These are phyloP conservation scores for Orthonychiurus folsomi DNA, from an alignment of 2,888 invertebrate genomes.

Conservation along the genomic window DNA sequence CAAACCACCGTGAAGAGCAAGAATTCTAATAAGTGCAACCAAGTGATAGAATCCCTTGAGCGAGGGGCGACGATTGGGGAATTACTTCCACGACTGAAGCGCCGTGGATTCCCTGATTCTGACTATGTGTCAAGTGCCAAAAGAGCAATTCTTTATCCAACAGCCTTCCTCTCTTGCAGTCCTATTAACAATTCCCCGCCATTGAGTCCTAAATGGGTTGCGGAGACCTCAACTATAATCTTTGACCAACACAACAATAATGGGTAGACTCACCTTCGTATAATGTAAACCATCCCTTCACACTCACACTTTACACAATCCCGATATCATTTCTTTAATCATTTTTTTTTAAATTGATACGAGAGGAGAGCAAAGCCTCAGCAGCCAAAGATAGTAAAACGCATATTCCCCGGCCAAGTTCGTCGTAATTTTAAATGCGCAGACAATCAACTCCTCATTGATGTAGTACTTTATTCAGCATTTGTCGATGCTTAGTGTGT, in stretches of 20 bases:
- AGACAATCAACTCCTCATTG: too few species aligned
- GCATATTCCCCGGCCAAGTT: too few species aligned
- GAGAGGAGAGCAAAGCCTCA: too few species aligned
- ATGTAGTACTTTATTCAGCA: too few species aligned
- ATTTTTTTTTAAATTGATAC: too few species aligned
- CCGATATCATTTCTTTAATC: too few species aligned
- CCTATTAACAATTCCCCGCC: slow-evolving; percentile 34
- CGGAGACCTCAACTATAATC: slow-evolving; percentile 37
- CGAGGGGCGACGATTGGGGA: slow-evolving; percentile 19
- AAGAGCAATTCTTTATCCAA: slow-evolving; percentile 34
- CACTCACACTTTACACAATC: too few species aligned
- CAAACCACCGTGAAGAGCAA: background rate
- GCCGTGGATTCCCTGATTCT: slow-evolving; percentile 35
- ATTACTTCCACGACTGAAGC: slow-evolving; percentile 36
- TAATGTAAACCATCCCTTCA: too few species aligned
- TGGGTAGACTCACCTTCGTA: slow-evolving; percentile 22
- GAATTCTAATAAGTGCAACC: background rate
- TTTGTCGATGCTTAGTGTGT: too few species aligned
- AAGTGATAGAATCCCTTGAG: slow-evolving; percentile 8
- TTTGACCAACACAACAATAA: slow-evolving; percentile 40
- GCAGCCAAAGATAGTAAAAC: too few species aligned
- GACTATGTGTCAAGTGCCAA: slow-evolving; percentile 40
- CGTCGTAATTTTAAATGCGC: too few species aligned
- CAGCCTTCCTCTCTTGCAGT: slow-evolving; percentile 36
- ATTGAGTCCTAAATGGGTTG: slow-evolving; percentile 34